These are phyloP conservation scores for Botrylloides violaceus DNA, from an alignment of 23 tunicate genomes.

Conservation along the genomic window DNA sequence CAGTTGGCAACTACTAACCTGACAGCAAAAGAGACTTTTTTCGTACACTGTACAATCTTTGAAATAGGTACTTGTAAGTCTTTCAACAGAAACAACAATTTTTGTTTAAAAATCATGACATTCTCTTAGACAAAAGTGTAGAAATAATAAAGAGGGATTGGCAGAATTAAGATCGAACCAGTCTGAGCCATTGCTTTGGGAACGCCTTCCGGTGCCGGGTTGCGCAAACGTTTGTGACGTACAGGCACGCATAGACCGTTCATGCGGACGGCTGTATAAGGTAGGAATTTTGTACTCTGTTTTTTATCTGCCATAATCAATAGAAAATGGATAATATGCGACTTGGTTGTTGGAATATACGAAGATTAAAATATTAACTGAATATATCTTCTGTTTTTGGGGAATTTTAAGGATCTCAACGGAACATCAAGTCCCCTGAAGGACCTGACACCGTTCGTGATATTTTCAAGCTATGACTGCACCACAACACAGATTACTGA, in stretches of 20 bases:
- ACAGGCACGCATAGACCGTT: slow-evolving; percentile 18
- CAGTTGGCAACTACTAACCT: no score
- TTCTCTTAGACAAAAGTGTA: no score
- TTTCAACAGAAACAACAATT: no score
- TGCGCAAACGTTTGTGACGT: slow-evolving; percentile 6
- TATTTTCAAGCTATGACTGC: slow-evolving; percentile 26
- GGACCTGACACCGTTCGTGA: slow-evolving; percentile 27
- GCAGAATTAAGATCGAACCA: no score
- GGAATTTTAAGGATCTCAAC: neutral
- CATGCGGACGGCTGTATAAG: slow-evolving; percentile 25
- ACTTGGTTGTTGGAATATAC: neutral
- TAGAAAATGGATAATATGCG: neutral
- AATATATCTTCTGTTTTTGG: neutral
- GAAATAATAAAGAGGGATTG: no score
- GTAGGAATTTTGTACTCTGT: neutral
- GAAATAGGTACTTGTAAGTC: no score
- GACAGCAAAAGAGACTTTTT: no score
- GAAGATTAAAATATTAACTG: neutral
- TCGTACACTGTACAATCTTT: no score
- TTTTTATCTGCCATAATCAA: slow-evolving; percentile 7
- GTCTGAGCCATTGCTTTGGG: slow-evolving; percentile 2
- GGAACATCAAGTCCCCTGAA: slow-evolving; percentile 9
- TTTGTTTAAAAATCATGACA: no score
- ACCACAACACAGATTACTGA: slow-evolving; percentile 10
- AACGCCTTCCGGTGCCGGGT: slow-evolving; percentile 9